phyloP scores from a whole-genome alignment of 2,113 vertebrate genomes.

The Odontophorus gujanensis region DNA sequence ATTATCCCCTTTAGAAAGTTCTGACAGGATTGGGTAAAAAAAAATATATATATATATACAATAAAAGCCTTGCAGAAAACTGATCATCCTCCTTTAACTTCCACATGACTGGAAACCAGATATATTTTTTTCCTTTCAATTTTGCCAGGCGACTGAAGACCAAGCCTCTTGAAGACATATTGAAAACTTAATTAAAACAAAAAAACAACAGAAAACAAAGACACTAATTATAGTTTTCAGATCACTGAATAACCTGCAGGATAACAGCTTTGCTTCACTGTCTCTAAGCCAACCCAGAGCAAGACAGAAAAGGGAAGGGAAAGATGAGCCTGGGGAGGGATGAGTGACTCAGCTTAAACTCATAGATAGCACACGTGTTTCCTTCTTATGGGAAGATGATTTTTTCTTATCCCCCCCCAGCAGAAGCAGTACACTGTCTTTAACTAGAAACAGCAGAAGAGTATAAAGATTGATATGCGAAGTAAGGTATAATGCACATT shows the following conservation, averaged over 20 bases:
- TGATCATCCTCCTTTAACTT: background rate
- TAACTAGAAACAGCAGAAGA: background rate
- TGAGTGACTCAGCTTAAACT: constrained; percentile 1
- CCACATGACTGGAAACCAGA: background rate
- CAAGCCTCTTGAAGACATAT: background rate
- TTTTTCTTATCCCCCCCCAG: too few species aligned
- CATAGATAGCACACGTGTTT: background rate
- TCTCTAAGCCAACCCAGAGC: background rate
- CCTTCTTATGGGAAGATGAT: background rate
- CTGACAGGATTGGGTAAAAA: background rate
- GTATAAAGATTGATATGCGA: fast-evolving
- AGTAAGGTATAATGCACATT: background rate
- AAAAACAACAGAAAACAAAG: too few species aligned
- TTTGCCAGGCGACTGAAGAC: background rate
- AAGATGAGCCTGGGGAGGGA: background rate
- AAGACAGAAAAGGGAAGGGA: background rate
- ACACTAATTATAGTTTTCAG: background rate
- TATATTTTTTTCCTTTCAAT: background rate
- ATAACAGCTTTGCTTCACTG: background rate
- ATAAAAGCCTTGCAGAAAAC: background rate
- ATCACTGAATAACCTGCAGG: background rate
- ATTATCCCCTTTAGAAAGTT: background rate
- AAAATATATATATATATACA: background rate
- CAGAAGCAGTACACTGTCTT: background rate
- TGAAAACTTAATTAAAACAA: background rate